Base-by-base conservation (phyloP, 1,140 invertebrate species). In the Nephila pilipes region DNA sequence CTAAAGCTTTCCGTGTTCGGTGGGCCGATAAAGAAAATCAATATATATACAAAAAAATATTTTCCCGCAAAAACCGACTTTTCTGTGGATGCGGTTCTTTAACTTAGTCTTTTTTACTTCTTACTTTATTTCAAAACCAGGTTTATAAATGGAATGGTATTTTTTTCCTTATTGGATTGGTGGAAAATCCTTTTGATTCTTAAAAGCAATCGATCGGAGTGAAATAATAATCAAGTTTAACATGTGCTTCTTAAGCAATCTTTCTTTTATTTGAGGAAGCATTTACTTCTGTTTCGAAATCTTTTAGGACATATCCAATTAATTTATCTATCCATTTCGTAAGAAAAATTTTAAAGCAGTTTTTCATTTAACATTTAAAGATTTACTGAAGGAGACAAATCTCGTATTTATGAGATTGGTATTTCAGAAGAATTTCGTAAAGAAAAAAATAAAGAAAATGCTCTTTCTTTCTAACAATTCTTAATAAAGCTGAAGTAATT, bases 21-120 rank as follows among this genome's bases (percentile, higher is more conserved):
- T 22, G 57, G 63, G 36, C 85, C 85, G 85, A 87, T 87, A 87
- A 87, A 87, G 57, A 87, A 63, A 87, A 87, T 87, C 85, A 87
- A 87, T 87, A 87, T 22, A 54, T 46, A 46, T 46, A 46, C 12
- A 83, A 83, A 87, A 87, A 81, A 81, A 36, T 75, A 20, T 54
- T 81, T 81, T 55, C 36, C 80, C 80, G 46, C 36, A 81, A 81
- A 75, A 81, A 81, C 80, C 20, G n/a, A 81, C 80, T 81, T 81
- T 81, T 22, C 38, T 29, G 29, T 81, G 22, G 38, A 81, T 81
- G 38, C 38, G 38, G 80, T 81, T 81, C 46, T 81, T 81, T 81
- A 81, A 54, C 36, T 55, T 25, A 54, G 25, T 12, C 6, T 12
- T 54, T 25, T 54, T 81, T 46, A n/a, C n/a, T n/a, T n/a, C n/a